Base-by-base conservation (phyloP, 2,888 invertebrate species). In the Lacanobia oleracea region DNA sequence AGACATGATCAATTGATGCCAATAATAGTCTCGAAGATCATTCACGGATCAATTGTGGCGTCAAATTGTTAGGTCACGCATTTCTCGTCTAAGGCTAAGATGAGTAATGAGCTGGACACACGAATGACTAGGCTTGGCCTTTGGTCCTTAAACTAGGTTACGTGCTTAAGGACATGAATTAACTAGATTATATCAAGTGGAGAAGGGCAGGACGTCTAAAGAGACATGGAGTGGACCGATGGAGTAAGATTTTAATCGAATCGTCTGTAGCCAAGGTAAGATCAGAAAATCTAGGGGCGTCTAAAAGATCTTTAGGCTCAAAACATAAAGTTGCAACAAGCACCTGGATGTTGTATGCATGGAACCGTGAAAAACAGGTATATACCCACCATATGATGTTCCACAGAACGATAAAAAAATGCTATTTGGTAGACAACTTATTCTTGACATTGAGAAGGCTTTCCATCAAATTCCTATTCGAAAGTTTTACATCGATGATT, bases 1-100 rank as follows among this genome's bases (percentile, higher is more conserved):
- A 50, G 33, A 54, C 12, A 61, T 56, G 23, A 64, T 67, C 43
- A 61, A 77, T 70, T 57, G 72, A 56, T 62, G 43, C 12, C 43
- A 50, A 62, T 72, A 51, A 77, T 56, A 63, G 53, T 77, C 59
- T 70, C 1, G 23, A 60, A 48, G 40, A 54, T 48, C 59, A 74
- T 70, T 74, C 60, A 75, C 16, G 16, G 37, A 57, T 77, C 62
- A 51, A 51, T 63, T 40, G 63, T 71, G 12, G 10, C 43, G 40
- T 69, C 23, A 40, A 54, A 77, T 54, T 60, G 70, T 48, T 73
- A 40, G 48, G 27, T 54, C 53, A 54, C 48, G 60, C 59, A 9
- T 59, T 60, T 69, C 37, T 59, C 2, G 9, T 48, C 27, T 9
- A 16, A 50, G 37, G 23, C 37, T 51, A 59, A 37, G 10, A 23